A percentile compares a stretch with the other conserved stretches of the same genome.
These are phyloP conservation scores for Ectropis grisescens DNA, from an alignment of 1,140 invertebrate genomes.

Conservation along the genomic window DNA sequence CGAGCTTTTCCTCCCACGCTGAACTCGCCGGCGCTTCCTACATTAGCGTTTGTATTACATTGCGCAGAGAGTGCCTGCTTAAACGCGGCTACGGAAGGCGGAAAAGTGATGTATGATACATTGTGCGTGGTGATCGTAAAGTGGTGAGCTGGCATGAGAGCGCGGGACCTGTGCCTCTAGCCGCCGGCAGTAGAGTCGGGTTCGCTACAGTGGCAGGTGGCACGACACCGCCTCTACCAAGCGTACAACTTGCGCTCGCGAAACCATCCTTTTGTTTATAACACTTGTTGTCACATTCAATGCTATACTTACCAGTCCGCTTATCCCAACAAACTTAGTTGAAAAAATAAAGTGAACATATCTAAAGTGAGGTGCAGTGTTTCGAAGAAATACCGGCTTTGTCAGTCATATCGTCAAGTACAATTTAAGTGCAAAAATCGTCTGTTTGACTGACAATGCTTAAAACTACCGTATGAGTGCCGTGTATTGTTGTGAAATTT, in stretches of 20 bases:
- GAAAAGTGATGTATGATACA: too few species aligned
- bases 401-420: conserved; percentile 47
- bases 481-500: too few species aligned
- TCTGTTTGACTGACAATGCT: conserved; percentile 35
- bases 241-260: conserved; percentile 41
- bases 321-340: too few species aligned
- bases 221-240: conserved; percentile 22
- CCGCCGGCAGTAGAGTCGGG: conserved; percentile 50
- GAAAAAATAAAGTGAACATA: conserved; percentile 39
- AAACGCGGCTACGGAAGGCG: too few species aligned
- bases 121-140: too few species aligned
- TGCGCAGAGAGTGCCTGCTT: too few species aligned
- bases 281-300: conserved; percentile 38
- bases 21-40: too few species aligned
- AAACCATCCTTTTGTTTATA: conserved; percentile 54
- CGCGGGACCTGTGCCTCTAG: conserved; percentile 28
- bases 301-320: conserved; percentile 12
- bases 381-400: conserved; percentile 40
- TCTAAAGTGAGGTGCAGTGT: conserved; percentile 56
- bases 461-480: conserved; percentile 25
- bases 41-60: too few species aligned
- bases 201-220: conserved; percentile 53
- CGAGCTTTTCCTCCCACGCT: too few species aligned
- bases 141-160: conserved; percentile 22
- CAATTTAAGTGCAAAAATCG: conserved; percentile 56